Evolutionary conservation across 2,888 invertebrate species (phyloP), one percentile per base, ranked within the genome.

Genomic region (Pandemis cinnamomeana): DNA sequence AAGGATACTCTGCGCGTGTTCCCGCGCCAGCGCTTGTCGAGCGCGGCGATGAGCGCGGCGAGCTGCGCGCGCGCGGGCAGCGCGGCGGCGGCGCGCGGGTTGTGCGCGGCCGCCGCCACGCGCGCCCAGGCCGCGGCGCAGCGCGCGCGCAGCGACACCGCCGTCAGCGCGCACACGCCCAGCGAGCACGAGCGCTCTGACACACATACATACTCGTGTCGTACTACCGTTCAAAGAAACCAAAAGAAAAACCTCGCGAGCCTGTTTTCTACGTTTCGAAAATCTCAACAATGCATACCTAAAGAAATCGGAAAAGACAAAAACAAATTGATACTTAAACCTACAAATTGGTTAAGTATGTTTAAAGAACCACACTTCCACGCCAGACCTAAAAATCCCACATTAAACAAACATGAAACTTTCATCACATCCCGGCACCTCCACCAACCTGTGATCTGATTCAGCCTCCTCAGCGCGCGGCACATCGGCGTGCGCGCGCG

Each of bases 401-500:
- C 27, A 36, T 36, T 36, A 36, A 36, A 36, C 27, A 36, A 36
- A 36, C 27, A 36, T 36, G 27, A 36, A 36, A 36, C 27, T 4
- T 36, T 36, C 27, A 36, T 36, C 27, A 36, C 27, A 36, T 36
- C 27, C 27, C 27, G 27, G 27, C 27, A 36, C 27, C 27, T 15
- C 2, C 7, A 7, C 7, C 7, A 3, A 97, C 98, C 98, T 90
- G 98, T 97, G 53, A 98, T 95, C 86, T 97, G 97, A 89, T 99
- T 98, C 27, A 99, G 94, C 83, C 96, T 96, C 74, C 98, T 95
- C 76, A 99, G 91, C 51, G 99, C 98, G 85, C 97, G 96, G 87
- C 99, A 99, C 86, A 98, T 96, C 5, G 99, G 99, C 60, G 99
- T 99, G 87, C 98, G 97, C 69, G 99, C 96, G 82, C 98, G 95